Base-by-base conservation (phyloP, 2,113 vertebrate genomes). In the Prunella himalayana region DNA sequence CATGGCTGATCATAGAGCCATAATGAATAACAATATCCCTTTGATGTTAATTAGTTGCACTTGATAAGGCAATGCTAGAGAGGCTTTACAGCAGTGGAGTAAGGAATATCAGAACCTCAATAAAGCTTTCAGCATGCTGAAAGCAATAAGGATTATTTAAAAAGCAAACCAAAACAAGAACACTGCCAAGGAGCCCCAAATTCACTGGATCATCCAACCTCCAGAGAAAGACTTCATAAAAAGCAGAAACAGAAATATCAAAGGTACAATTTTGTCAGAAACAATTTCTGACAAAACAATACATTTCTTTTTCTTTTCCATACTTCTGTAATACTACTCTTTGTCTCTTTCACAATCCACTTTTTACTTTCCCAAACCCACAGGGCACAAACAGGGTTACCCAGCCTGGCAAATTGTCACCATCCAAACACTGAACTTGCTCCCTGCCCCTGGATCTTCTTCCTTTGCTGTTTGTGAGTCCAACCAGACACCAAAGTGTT, bases 11-110 rank as follows among this genome's bases (percentile, higher is more conserved):
- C 95, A 94, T 23, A 82, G 95, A 92, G 90, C 9, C 88, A 94
- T 92, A 94, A 95, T 94, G 92, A 92, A 95, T 75, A 97, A 96
- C 97, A 95, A 95, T 97, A 96, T 91, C 90, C 75, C 72, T 97
- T 95, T 93, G 93, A 96, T 96, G 90, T 82, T 96, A 92, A 96
- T 97, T 97, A 94, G 95, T 70, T 92, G 95, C 93, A 95, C 87
- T 96, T 88, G 95, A 88, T 91, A 91, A 95, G 91, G 88, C 93
- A 91, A n/a, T 21, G 75, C 81, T 84, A 20, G 96, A 95, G 86
- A 30, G 41, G 88, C 18, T 92, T 96, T 90, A 39, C 56, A 90
- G 92, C 65, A 93, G 86, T 28, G 39, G 80, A 85, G 71, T 28
- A 53, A 86, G 77, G 73, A 88, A 94, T 89, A 92, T 47, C 92